Evolutionary conservation across 1,140 invertebrate species (phyloP).

Genomic region (Myzus persicae): DNA sequence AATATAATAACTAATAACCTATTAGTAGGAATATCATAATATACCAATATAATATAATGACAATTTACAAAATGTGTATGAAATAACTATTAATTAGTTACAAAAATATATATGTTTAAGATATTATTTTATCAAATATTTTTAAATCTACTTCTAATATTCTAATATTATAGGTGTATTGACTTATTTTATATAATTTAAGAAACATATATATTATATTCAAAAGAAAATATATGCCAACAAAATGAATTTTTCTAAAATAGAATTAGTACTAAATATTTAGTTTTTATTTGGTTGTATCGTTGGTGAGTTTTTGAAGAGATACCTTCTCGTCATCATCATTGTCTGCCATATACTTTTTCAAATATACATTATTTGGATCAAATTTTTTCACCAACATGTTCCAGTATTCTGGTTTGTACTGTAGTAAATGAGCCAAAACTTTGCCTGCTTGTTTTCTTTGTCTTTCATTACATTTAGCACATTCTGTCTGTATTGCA

Average conservation of each 20-base stretch:
- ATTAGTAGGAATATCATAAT: not conserved
- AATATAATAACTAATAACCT: not conserved
- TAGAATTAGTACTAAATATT: not conserved
- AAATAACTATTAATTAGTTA: not conserved
- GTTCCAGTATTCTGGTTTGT: conserved; percentile 70
- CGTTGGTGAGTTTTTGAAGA: not conserved
- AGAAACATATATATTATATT: not conserved
- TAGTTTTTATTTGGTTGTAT: not conserved
- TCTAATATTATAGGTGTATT: not conserved
- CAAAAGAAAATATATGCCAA: not conserved
- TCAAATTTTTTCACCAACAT: conserved; percentile 70
- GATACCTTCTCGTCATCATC: not conserved
- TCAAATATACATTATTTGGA: conserved; percentile 68
- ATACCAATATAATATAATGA: not conserved
- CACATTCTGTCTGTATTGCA: conserved; percentile 62
- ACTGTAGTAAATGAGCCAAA: conserved; percentile 66
- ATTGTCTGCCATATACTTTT: conserved; percentile 66
- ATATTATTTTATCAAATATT: not conserved
- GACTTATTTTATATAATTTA: not conserved
- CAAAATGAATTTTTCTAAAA: not conserved
- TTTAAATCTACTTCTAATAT: not conserved
- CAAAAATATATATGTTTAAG: not conserved
- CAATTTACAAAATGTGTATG: not conserved
- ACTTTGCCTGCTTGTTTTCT: conserved; percentile 61
- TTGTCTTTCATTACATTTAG: conserved; percentile 62